These are phyloP conservation scores for Neomonachus schauinslandi DNA, from an alignment of 2,113 vertebrate genomes.

Conservation along the genomic window DNA sequence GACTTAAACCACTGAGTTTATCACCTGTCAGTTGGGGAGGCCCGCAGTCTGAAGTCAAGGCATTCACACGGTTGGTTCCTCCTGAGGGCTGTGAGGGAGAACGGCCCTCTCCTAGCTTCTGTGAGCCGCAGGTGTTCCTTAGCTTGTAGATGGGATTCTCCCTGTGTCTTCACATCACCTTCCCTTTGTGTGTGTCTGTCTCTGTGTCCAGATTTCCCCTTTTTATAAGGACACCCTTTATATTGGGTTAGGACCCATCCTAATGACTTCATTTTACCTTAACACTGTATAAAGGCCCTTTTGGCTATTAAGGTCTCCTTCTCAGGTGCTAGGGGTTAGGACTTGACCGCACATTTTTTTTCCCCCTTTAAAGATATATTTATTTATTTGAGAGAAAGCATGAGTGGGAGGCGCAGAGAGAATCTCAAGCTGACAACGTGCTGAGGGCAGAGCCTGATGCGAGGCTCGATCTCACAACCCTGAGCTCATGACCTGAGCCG, in stretches of 20 bases:
- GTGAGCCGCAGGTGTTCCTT: background rate
- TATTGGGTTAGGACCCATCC: background rate
- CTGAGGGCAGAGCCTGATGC: too few relatives aligned
- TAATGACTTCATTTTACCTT: background rate
- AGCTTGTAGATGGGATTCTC: background rate
- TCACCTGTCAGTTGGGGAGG: background rate
- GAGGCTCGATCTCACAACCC: background rate
- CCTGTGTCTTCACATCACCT: background rate
- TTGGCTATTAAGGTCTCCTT: background rate
- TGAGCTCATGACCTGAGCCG: background rate
- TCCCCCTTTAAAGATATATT: background rate
- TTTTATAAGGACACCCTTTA: background rate
- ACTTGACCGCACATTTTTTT: background rate
- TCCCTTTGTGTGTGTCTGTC: background rate
- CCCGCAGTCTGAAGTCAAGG: background rate
- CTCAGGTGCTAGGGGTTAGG: background rate
- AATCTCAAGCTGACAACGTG: background rate
- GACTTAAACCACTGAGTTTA: accelerated
- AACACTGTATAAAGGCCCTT: background rate
- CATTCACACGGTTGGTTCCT: background rate
- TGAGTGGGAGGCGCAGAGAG: background rate
- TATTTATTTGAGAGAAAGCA: background rate
- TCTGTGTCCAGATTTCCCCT: background rate
- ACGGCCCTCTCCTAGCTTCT: background rate
- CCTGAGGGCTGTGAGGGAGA: background rate